Evolutionary conservation across 2,113 vertebrate species (phyloP).

Genomic region (Psilopogon haemacephalus): DNA sequence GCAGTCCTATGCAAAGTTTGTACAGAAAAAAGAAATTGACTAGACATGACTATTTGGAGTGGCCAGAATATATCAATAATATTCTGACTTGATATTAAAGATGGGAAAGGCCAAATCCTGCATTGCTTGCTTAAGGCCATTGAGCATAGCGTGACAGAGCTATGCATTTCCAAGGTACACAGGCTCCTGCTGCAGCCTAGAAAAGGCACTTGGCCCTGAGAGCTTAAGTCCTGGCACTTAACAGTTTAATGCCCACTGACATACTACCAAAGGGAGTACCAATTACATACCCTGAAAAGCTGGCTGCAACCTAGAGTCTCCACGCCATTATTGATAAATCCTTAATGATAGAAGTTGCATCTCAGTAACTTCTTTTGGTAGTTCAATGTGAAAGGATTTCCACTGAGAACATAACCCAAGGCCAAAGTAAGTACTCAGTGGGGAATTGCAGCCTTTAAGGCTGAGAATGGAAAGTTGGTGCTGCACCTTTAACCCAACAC

Average conservation of each 20-base stretch:
- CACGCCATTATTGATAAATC: neutral
- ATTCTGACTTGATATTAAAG: slow-evolving; percentile 16
- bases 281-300: neutral
- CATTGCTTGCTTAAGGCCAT: neutral
- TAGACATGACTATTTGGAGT: neutral
- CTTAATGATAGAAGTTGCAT: neutral
- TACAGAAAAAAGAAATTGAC: neutral
- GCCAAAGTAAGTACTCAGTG: neutral
- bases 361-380: neutral
- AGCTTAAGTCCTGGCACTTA: neutral
- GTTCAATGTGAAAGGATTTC: neutral
- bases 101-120: neutral
- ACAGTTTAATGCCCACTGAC: neutral
- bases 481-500: neutral
- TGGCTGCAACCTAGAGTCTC: neutral
- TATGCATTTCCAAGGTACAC: neutral
- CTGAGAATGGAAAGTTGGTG: neutral
- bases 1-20: neutral
- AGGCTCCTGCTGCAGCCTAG: neutral
- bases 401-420: neutral
- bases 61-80: neutral
- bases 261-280: neutral
- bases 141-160: neutral
- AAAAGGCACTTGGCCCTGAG: neutral
- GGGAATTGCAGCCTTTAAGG: neutral